These are phyloP conservation scores for Rafetus swinhoei DNA, from an alignment of 2,113 vertebrate species.

Conservation along the genomic window DNA sequence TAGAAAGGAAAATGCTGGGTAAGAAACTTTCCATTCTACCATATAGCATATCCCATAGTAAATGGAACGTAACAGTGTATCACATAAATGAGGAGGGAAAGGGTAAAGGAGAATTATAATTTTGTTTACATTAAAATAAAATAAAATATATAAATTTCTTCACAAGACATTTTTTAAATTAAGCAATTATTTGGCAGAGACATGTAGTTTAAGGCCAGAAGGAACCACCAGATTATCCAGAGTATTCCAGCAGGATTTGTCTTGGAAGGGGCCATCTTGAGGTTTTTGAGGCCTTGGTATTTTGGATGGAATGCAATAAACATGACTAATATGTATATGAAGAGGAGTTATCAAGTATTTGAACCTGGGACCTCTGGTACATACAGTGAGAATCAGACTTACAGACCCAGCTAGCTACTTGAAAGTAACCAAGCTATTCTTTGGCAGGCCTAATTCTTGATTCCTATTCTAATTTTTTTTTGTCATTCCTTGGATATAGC, in stretches of 20 bases:
- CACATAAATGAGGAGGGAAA: neutral
- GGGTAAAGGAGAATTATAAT: neutral
- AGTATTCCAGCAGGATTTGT: neutral
- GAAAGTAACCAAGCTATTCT: neutral
- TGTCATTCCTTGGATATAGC: neutral
- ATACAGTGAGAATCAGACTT: neutral
- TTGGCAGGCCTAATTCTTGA: neutral
- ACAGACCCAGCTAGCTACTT: neutral
- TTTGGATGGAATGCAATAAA: neutral
- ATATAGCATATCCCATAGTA: neutral
- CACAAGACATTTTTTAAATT: neutral
- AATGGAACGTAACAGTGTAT: neutral
- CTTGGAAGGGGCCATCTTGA: neutral
- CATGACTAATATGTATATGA: rapidly evolving
- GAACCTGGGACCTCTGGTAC: neutral
- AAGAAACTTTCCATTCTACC: neutral
- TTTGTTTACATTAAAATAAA: neutral
- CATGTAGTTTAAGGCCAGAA: too few relatives aligned
- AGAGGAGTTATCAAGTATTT: neutral
- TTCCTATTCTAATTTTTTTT: too few relatives aligned
- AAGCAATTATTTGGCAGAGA: neutral
- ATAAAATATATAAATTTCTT: neutral
- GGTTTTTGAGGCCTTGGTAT: rapidly evolving
- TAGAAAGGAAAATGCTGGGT: neutral
- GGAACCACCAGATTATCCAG: too few relatives aligned